phyloP scores from a whole-genome alignment of 2,797 vertebrate species.

The Hypotaenidia okinawae region DNA sequence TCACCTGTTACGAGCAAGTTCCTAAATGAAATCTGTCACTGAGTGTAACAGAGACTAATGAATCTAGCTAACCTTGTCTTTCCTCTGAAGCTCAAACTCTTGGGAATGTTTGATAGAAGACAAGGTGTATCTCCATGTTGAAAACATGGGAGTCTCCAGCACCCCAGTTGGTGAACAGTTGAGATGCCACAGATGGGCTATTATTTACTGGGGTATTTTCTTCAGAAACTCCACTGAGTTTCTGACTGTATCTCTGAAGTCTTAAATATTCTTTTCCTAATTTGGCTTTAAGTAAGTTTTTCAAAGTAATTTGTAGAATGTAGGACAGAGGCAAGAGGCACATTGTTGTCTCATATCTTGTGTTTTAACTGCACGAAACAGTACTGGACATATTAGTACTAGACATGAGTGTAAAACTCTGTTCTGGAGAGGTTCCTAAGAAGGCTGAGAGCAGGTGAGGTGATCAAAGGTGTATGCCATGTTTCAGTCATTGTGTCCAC shows the following conservation, averaged over 20 bases:
- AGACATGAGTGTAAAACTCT: neutral
- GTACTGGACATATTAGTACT: neutral
- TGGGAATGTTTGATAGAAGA: neutral
- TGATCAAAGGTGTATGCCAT: neutral
- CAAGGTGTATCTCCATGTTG: neutral
- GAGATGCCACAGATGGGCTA: neutral
- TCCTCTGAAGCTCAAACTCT: neutral
- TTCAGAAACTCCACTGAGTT: neutral
- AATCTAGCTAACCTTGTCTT: neutral
- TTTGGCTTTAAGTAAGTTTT: neutral
- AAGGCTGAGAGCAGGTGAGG: neutral
- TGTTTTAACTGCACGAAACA: neutral
- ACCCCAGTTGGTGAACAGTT: neutral
- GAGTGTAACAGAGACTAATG: neutral
- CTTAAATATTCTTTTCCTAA: neutral
- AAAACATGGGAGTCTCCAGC: neutral
- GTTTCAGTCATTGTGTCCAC: neutral
- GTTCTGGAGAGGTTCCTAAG: neutral
- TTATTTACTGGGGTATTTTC: neutral
- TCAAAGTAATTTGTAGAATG: neutral
- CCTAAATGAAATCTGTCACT: neutral
- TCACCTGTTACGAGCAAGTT: neutral
- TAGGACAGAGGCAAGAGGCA: neutral
- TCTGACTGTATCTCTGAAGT: neutral
- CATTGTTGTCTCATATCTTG: neutral